Evolutionary conservation across 2,797 vertebrate genomes (phyloP), one percentile per base, ranked within the genome.

Genomic region (Ataeniobius toweri): DNA sequence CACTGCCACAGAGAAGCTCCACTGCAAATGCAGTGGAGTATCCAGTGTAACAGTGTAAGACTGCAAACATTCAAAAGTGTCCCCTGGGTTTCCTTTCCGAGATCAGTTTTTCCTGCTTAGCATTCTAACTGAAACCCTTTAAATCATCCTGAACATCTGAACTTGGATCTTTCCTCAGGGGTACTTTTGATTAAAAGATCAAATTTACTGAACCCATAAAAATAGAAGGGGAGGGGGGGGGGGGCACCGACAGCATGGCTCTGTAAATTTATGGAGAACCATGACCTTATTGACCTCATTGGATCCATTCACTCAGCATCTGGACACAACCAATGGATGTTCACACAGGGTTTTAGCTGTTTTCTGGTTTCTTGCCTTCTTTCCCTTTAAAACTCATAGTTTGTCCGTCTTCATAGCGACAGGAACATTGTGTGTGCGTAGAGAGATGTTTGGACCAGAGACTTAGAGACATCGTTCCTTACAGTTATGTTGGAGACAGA

Each of bases 151-250:
- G 76, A 90, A 88, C 91, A 93, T 89, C 90, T 93, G 92, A 93
- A 88, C 91, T 87, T 84, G 90, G 89, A 90, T 88, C 85, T 82
- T 84, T 91, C 89, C 90, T 91, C 89, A 28, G 91, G 91, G 92
- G 88, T 86, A 80, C 90, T 89, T 89, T 90, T 91, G 90, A 93
- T 93, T 90, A 91, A 92, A 91, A 92, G 87, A 93, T 93, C 86
- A 92, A 88, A 95, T 94, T 94, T 94, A 94, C 89, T 13, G 83
- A 88, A 86, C 87, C 90, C 91, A 93, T 94, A 94, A 94, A 93
- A 92, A 83, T 86, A 90, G 89, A 82, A 90, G 80, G 58, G 78
- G 56, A 76, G 79, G 71, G 39, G 2, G 5, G 36, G 31, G 31
- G 39, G 3, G 78, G 76, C 18, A 51, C 73, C 1, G 3, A 73